Evolutionary conservation across 64 coral and sea anemone species (phyloP), one percentile per base, ranked within the genome.

Genomic region (Platygyra sinensis): DNA sequence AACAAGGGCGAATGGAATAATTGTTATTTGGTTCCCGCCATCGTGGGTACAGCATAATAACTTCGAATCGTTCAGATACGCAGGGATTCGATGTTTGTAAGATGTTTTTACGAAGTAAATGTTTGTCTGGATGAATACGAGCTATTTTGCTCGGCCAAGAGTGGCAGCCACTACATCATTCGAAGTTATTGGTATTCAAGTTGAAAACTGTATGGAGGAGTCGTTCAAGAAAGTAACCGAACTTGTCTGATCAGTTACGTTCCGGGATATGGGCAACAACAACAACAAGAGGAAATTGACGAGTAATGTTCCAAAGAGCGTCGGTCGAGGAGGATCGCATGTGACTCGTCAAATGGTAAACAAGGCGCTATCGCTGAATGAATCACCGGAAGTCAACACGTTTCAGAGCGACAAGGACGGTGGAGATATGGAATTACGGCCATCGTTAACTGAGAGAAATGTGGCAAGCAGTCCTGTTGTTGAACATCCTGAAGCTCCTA

Each of bases 151-250:
- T 9, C 15, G 10, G 54, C 54, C 54, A 12, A 57, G 54, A 12
- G 54, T 57, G 25, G 63, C 19, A 22, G 63, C 18, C 63, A 19
- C 63, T 25, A 75, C 29, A 78, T 52, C 76, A 78, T 78, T 78
- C 49, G 76, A 78, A 78, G 76, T 78, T 78, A 78, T 78, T 78
- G 50, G 49, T 78, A 36, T 78, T 78, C 76, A 78, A 78, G 76
- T 54, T 52, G 76, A 52, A 52, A 51, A 52, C 42, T n/a, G 46
- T 51, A 52, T 78, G 49, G 49, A 78, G 29, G 76, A 78, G 49
- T 75, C 18, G 73, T 75, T 75, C 73, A 19, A 24, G 31, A 49
- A 75, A 38, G 73, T 38, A 75, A 75, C 73, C 73, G 49, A 75
- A 16, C 33, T 75, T 75, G 38, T 38, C 31, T 75, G 73, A 75